phyloP scores from a whole-genome alignment of 2,797 vertebrate species.

The Uromys caudimaculatus region DNA sequence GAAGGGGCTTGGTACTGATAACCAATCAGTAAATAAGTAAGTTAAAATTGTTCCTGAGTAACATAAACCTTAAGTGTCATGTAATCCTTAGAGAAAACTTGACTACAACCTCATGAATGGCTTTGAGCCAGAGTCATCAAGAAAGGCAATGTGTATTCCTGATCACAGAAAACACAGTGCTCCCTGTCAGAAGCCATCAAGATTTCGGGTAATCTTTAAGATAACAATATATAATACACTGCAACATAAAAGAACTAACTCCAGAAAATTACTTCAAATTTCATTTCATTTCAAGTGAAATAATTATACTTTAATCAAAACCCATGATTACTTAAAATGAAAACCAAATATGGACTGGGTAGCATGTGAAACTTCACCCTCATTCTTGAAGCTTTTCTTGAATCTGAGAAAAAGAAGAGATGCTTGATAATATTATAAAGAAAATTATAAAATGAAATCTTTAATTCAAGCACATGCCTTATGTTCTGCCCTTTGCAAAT shows the following conservation, averaged over 20 bases:
- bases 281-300: constrained; percentile 33
- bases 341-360: background rate
- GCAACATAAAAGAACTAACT: background rate
- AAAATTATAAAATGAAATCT: background rate
- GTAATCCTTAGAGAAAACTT: background rate
- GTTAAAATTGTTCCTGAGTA: background rate
- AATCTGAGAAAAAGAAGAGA: background rate
- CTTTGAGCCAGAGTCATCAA: background rate
- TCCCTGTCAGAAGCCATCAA: background rate
- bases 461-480: background rate
- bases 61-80: background rate
- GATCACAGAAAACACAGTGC: background rate
- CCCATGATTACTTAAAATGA: background rate
- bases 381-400: background rate
- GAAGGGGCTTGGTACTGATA: background rate
- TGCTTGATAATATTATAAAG: background rate
- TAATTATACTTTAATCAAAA: background rate
- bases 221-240: background rate
- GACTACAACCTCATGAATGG: background rate
- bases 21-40: background rate
- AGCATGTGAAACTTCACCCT: background rate
- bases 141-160: background rate
- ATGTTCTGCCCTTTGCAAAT: background rate
- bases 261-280: background rate
- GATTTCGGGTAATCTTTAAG: background rate